phyloP scores from a whole-genome alignment of 2,888 invertebrate species.

The Drosophila heteroneura region DNA sequence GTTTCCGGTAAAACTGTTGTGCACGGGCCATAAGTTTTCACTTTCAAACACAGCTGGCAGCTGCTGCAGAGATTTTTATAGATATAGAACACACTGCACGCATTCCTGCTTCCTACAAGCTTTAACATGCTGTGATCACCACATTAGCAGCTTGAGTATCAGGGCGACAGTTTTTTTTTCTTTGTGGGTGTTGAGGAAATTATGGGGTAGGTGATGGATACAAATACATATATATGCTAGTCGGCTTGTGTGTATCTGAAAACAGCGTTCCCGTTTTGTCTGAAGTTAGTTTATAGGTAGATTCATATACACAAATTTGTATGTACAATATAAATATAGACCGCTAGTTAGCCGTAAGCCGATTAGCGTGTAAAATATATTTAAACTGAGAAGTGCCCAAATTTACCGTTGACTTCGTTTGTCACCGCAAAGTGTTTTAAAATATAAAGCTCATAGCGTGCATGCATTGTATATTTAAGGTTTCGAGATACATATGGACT shows the following conservation, averaged over 20 bases:
- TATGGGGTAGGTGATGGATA: slow-evolving; percentile 8
- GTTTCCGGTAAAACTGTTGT: slow-evolving; percentile 64
- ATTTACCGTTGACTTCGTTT: slow-evolving; percentile 9
- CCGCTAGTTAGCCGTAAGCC: background rate
- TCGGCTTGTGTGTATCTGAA: background rate
- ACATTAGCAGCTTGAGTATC: slow-evolving; percentile 29
- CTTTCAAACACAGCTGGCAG: slow-evolving; percentile 67
- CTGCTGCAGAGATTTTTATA: slow-evolving; percentile 63
- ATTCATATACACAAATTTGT: background rate
- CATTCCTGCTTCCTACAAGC: slow-evolving; percentile 56
- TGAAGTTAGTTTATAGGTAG: background rate
- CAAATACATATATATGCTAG: background rate
- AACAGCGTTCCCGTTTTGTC: slow-evolving; percentile 8
- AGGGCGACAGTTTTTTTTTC: slow-evolving; percentile 48
- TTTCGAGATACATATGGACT: background rate
- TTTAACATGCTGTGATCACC: slow-evolving; percentile 32
- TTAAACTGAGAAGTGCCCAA: slow-evolving; percentile 2
- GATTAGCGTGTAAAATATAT: background rate
- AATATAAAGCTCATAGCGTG: slow-evolving; percentile 7
- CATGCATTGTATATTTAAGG: slow-evolving; percentile 5
- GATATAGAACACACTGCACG: slow-evolving; percentile 53
- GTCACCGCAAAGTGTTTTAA: slow-evolving; percentile 18
- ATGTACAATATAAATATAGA: background rate
- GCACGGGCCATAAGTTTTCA: slow-evolving; percentile 55
- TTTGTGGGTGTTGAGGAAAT: slow-evolving; percentile 54